phyloP scores from a whole-genome alignment of 2,113 vertebrate genomes.

The Mormyrus lacerda region DNA sequence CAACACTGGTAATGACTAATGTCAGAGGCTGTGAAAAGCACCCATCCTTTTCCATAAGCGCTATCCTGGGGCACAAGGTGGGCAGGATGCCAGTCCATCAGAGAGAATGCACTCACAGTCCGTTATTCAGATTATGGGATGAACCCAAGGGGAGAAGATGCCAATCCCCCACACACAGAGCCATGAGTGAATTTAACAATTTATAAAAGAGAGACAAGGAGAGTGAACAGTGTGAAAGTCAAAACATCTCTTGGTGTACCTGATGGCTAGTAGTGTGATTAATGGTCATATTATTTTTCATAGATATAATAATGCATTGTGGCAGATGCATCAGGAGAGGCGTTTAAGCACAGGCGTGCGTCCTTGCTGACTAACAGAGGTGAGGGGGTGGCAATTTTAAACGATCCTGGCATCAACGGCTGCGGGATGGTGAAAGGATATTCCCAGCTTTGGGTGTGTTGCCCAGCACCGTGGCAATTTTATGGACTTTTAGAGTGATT shows the following conservation, averaged over 20 bases:
- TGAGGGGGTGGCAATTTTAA: background rate
- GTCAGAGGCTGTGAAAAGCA: background rate
- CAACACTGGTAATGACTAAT: background rate
- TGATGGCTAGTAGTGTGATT: background rate
- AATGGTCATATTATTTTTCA: background rate
- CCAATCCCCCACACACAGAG: background rate
- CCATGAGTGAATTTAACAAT: background rate
- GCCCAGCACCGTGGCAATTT: background rate
- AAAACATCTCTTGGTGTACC: background rate
- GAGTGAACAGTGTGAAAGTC: background rate
- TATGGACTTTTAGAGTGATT: background rate
- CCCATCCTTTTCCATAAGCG: background rate
- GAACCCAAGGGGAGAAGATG: background rate
- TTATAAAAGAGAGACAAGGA: background rate
- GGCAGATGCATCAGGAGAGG: background rate
- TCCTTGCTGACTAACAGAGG: background rate
- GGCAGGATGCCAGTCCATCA: background rate
- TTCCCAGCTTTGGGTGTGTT: background rate
- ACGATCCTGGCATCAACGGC: background rate
- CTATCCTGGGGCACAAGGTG: background rate
- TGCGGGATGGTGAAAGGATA: background rate
- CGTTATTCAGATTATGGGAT: background rate
- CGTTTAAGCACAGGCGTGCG: background rate
- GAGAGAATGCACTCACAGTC: background rate
- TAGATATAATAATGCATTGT: background rate